Percentiles rank a stretch among this genome's conserved stretches.
Conservation (phyloP, 2,888 invertebrate species). For the Pachydiplax longipennis region DNA sequence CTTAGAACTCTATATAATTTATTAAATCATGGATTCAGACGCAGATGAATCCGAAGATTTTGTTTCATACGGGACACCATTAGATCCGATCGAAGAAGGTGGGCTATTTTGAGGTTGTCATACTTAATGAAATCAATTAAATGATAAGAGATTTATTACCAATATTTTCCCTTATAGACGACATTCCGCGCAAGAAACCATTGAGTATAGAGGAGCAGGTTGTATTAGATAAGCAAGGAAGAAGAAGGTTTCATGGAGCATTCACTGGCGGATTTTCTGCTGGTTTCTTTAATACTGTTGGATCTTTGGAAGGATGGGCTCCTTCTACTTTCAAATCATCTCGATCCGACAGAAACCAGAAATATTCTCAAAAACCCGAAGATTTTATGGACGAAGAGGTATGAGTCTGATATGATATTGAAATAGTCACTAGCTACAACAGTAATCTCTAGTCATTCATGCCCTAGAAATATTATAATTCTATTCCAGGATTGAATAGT, state of each 20-base stretch:
- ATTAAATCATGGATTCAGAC: not conserved
- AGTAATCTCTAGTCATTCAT: no score
- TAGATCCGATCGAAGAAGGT: slow-evolving; percentile 88
- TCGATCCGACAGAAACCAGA: slow-evolving; percentile 69
- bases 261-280: slow-evolving; percentile 99
- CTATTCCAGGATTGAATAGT: not conserved
- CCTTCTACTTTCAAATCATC: slow-evolving; percentile 93
- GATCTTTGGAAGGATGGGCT: slow-evolving; percentile 93
- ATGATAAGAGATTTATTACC: not conserved
- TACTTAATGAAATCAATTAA: slow-evolving; percentile 16
- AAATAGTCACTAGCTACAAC: no score
- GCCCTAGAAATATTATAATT: no score
- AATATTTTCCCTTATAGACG: slow-evolving; percentile 65
- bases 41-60: slow-evolving; percentile 70
- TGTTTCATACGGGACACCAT: slow-evolving; percentile 78
- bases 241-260: slow-evolving; percentile 95
- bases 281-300: slow-evolving; percentile 96
- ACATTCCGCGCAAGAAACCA: slow-evolving; percentile 80
- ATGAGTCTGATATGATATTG: slow-evolving; percentile 15
- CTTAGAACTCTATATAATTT: not conserved
- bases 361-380: slow-evolving; percentile 73
- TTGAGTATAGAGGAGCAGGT: slow-evolving; percentile 84
- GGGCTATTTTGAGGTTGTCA: slow-evolving; percentile 50
- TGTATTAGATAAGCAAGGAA: slow-evolving; percentile 87
- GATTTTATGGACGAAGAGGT: slow-evolving; percentile 98